Percentiles rank a stretch among this genome's conserved stretches.
phyloP scores from a whole-genome alignment of 2,797 vertebrate genomes.

The Danio aesculapii region DNA sequence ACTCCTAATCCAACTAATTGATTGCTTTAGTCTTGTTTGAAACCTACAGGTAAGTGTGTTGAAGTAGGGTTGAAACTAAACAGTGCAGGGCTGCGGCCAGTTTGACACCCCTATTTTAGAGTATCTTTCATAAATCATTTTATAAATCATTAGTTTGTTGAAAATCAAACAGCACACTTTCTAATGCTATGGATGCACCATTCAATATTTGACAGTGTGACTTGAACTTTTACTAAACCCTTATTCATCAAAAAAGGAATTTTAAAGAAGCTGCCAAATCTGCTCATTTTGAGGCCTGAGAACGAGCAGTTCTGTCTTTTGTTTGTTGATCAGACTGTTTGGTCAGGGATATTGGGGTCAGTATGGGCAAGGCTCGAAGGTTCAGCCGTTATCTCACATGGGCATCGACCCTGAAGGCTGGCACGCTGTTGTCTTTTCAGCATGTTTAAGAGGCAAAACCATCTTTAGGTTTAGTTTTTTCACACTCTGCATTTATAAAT shows the following conservation, averaged over 20 bases:
- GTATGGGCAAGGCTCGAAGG: constrained; percentile 42
- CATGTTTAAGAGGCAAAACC: not conserved
- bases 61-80: too few species aligned
- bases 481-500: not conserved
- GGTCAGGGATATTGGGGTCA: constrained; percentile 49
- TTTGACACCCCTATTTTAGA: too few species aligned
- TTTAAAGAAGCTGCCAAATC: constrained; percentile 51
- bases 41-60: too few species aligned
- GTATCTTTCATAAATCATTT: too few species aligned
- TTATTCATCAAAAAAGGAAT: constrained; percentile 59
- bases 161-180: too few species aligned
- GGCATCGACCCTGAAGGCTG: not conserved
- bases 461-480: not conserved
- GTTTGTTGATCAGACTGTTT: constrained; percentile 70
- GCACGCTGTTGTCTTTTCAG: constrained; percentile 16
- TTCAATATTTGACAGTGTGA: not conserved
- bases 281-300: constrained; percentile 61
- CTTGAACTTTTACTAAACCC: constrained; percentile 39
- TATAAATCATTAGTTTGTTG: too few species aligned
- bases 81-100: too few species aligned
- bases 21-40: too few species aligned
- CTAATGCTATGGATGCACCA: too few species aligned
- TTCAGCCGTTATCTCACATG: constrained; percentile 30
- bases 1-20: too few species aligned
- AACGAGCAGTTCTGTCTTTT: constrained; percentile 69